These are phyloP conservation scores for Conger conger DNA, from an alignment of 2,113 vertebrate genomes.

Conservation along the genomic window DNA sequence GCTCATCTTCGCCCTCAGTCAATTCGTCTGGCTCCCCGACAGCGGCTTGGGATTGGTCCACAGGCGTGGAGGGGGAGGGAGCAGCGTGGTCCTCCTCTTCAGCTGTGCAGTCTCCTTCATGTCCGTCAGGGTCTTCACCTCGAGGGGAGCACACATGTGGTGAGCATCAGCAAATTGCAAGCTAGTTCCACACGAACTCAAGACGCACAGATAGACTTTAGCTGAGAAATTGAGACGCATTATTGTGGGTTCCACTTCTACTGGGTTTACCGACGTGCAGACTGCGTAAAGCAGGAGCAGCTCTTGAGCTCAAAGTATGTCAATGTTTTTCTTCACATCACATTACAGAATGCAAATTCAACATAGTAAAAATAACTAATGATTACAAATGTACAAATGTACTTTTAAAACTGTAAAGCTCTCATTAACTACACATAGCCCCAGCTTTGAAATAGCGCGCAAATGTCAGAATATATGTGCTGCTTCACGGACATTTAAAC, in stretches of 20 bases:
- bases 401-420: too few species aligned
- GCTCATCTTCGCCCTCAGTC: conserved; percentile 17
- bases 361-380: too few species aligned
- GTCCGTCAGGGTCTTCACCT: conserved; percentile 55
- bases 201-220: not conserved
- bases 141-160: not conserved
- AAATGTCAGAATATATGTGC: too few species aligned
- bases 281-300: too few species aligned
- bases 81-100: conserved; percentile 47
- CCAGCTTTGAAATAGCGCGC: too few species aligned
- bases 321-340: too few species aligned
- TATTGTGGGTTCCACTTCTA: not conserved
- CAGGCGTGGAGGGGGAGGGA: conserved; percentile 42
- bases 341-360: too few species aligned
- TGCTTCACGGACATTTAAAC: too few species aligned
- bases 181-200: not conserved
- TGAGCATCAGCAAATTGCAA: not conserved
- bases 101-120: conserved; percentile 50
- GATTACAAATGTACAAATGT: too few species aligned
- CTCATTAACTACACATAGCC: too few species aligned
- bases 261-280: not conserved
- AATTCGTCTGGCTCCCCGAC: conserved; percentile 64
- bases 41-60: conserved; percentile 57
- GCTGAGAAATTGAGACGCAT: not conserved
- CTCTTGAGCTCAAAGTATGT: too few species aligned